Percentiles rank a stretch among this genome's conserved stretches.
Conservation (phyloP, 2,888 invertebrate species). For the Caenorhabditis panamensis region DNA sequence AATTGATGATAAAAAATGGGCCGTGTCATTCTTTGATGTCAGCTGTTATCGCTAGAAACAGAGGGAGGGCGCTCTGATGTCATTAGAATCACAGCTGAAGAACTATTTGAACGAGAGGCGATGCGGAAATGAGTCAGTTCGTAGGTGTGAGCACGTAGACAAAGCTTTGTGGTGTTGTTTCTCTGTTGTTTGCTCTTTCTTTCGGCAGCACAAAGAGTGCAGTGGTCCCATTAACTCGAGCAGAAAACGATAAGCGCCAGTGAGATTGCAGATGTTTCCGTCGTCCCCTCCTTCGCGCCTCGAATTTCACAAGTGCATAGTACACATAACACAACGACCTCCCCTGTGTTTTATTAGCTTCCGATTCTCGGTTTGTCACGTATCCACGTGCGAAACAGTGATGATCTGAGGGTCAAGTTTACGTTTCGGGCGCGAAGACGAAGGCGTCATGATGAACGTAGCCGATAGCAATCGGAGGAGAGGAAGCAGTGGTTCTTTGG, state of each 20-base stretch:
- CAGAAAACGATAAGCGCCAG: conserved; percentile 15
- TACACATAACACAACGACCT: conserved; percentile 24
- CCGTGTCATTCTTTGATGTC: conserved; percentile 22
- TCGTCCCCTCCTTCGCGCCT: conserved; percentile 17
- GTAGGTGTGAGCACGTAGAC: conserved; percentile 6
- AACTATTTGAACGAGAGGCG: neutral
- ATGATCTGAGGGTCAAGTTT: conserved; percentile 29
- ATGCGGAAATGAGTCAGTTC: conserved; percentile 1
- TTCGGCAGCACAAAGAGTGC: conserved; percentile 26
- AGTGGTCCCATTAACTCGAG: conserved; percentile 22
- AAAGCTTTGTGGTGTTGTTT: conserved; percentile 5
- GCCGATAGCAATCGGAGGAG: neutral
- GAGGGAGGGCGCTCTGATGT: conserved; percentile 10
- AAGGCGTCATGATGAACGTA: conserved; percentile 28
- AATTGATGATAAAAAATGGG: conserved; percentile 6
- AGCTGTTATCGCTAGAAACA: neutral
- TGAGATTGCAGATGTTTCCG: conserved; percentile 13
- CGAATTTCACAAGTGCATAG: conserved; percentile 52
- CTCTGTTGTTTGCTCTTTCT: neutral
- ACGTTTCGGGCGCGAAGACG: conserved; percentile 25
- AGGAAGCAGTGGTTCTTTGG: conserved; percentile 28
- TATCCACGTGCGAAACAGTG: conserved; percentile 36
- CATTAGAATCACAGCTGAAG: conserved; percentile 13
- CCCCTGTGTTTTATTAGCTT: conserved; percentile 30
- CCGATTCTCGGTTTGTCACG: conserved; percentile 33